Base-by-base conservation (phyloP, 2,888 invertebrate genomes). In the Perizoma affinitatum region DNA sequence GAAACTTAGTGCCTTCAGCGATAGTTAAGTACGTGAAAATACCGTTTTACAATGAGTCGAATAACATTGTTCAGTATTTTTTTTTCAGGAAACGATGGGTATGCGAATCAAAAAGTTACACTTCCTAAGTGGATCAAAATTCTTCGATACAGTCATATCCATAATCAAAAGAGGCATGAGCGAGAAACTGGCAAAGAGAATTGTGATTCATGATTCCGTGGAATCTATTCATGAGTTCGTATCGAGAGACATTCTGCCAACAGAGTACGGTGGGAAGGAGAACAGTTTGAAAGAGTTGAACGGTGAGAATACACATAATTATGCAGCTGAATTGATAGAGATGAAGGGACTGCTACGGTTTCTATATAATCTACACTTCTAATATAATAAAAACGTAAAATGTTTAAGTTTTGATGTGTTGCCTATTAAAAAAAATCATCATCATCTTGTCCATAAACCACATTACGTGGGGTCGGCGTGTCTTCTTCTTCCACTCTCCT, bases 251-350 rank as follows among this genome's bases (percentile, higher is more conserved):
- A 52, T 68, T 5, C 55, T 82, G 5, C 83, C 83, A 0, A 43
- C 51, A 36, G 83, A 83, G 0, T 73, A 70, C 22, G 82, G 79
- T 0, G 82, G 82, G 0, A 51, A 67, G 22, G 77, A 70, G 5
- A 70, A 50, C 11, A 59, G 68, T 11, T 22, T 76, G 0, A 61
- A 66, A 5, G 74, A 78, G 49, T 43, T 79, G 4, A 35, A 52
- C n/a, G 78, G 83, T 84, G 64, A 63, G 65, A 38, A 22, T 22
- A 22, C 22, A 22, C 3, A 22, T 22, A 22, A 22, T 22, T 22
- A 22, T 22, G 22, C 22, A 3, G 22, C 0, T 6, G 6, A 49
- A 50, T 52, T 7, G 7, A 6, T 38, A 6, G 38, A 38, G 38
- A 38, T 38, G 4, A 38, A 38, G 38, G 3, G 1, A 22, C 22